These are phyloP conservation scores for Seira musarum DNA, from an alignment of 2,888 invertebrate genomes.

Conservation along the genomic window DNA sequence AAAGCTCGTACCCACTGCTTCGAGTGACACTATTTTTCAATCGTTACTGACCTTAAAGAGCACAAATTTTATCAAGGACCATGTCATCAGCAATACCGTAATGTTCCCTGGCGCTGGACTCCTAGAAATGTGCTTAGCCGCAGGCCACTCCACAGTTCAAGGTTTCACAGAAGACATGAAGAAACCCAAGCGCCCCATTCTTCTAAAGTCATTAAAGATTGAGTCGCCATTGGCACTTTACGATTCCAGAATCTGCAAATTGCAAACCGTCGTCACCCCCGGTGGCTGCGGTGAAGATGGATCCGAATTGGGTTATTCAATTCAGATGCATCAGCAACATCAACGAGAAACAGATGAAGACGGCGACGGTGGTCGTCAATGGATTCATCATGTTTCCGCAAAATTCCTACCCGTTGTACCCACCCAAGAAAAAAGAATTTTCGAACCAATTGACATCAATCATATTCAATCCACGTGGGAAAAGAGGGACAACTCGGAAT, in stretches of 20 bases:
- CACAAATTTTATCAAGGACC: slow-evolving; percentile 2
- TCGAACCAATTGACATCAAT: not conserved
- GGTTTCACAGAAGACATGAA: not conserved
- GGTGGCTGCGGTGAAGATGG: slow-evolving; percentile 15
- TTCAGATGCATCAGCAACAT: not conserved
- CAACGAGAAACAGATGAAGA: not conserved
- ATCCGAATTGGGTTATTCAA: slow-evolving; percentile 15
- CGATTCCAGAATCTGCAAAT: not conserved
- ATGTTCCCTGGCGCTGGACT: too few relatives aligned
- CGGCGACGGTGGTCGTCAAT: not conserved
- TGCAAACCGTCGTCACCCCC: slow-evolving; percentile 29
- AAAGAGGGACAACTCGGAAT: not conserved
- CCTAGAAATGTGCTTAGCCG: too few relatives aligned
- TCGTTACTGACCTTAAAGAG: not conserved
- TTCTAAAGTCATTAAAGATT: not conserved
- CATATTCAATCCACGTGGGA: not conserved
- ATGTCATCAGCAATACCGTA: too few relatives aligned
- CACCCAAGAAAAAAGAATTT: not conserved
- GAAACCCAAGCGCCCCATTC: slow-evolving; percentile 16
- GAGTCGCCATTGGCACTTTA: slow-evolving; percentile 23
- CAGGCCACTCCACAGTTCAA: not conserved
- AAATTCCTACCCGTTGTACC: not conserved
- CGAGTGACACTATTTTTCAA: slow-evolving; percentile 14
- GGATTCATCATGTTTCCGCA: not conserved
- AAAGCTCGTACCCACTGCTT: slow-evolving; percentile 7